These are phyloP conservation scores for Ceratosolen solmsi DNA, from an alignment of 1,140 invertebrate species.

Conservation along the genomic window DNA sequence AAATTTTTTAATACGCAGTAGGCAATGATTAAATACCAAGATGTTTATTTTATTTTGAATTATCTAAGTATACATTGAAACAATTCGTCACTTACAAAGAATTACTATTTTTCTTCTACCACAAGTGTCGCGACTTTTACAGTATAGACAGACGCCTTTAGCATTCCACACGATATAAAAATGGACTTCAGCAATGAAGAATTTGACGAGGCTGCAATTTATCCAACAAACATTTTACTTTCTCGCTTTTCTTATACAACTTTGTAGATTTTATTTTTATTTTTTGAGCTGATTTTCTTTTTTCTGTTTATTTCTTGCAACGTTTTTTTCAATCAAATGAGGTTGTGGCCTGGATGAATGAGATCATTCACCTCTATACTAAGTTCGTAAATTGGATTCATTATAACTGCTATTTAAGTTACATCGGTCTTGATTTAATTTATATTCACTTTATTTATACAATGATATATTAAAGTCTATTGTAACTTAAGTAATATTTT, in stretches of 20 bases:
- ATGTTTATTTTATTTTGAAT: not conserved
- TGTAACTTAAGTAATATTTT: too few relatives aligned
- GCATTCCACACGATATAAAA: not conserved
- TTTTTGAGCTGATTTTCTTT: not conserved
- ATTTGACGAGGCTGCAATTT: conserved; percentile 22
- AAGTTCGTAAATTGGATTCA: not conserved
- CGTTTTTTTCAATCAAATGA: not conserved
- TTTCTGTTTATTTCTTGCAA: not conserved
- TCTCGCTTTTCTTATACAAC: not conserved
- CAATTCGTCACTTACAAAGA: not conserved
- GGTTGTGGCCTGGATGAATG: conserved; percentile 1
- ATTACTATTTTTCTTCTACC: not conserved
- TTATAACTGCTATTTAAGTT: not conserved
- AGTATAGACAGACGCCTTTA: not conserved
- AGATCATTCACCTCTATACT: conserved; percentile 26
- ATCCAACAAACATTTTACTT: not conserved
- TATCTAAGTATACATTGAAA: not conserved
- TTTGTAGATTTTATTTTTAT: not conserved
- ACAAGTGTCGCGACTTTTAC: not conserved
- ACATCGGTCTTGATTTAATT: not conserved
- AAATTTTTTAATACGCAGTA: not conserved
- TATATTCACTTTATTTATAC: not conserved
- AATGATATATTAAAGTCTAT: too few relatives aligned
- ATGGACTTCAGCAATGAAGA: conserved; percentile 23
- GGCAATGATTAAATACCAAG: not conserved